A percentile compares a stretch with the other conserved stretches of the same genome.
Evolutionary conservation across 23 tunicate genomes (phyloP).

Genomic region (Oikopleura dioica): DNA sequence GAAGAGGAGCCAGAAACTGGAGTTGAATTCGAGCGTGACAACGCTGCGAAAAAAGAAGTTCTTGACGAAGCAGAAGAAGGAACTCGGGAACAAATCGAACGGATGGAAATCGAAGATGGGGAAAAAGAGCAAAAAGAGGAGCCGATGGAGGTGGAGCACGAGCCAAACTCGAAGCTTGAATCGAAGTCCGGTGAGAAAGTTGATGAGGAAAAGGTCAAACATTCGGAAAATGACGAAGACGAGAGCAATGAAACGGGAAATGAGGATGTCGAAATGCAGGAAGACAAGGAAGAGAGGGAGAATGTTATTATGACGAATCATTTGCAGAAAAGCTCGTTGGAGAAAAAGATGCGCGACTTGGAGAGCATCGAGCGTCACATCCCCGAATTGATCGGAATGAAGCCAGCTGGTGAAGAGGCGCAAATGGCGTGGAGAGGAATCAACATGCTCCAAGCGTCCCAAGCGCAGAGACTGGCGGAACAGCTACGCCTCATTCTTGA

Average conservation of each 20-base stretch:
- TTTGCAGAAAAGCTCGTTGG: too few relatives aligned
- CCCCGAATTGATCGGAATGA: too few relatives aligned
- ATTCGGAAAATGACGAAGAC: constrained; percentile 14
- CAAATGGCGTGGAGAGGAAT: constrained; percentile 60
- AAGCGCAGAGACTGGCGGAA: constrained; percentile 50
- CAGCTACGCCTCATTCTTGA: constrained; percentile 74
- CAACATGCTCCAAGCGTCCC: constrained; percentile 26
- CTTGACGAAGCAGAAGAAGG: background rate
- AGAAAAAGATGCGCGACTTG: too few relatives aligned
- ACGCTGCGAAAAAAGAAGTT: background rate
- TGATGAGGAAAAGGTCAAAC: background rate
- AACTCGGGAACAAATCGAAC: background rate
- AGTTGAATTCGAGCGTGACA: background rate
- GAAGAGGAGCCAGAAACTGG: background rate
- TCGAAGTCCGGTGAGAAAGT: background rate
- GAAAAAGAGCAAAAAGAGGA: constrained; percentile 1
- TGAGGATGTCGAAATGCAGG: constrained; percentile 1
- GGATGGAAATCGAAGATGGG: background rate
- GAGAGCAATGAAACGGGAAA: constrained; percentile 2
- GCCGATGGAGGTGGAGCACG: background rate
- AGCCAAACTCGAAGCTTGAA: background rate
- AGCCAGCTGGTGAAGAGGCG: constrained; percentile 17
- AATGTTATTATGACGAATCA: too few relatives aligned
- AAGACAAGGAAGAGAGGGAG: background rate
- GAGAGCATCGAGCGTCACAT: too few relatives aligned